Evolutionary conservation across 2,113 vertebrate genomes (phyloP), one percentile per base, ranked within the genome.

Genomic region (Macrotus californicus): DNA sequence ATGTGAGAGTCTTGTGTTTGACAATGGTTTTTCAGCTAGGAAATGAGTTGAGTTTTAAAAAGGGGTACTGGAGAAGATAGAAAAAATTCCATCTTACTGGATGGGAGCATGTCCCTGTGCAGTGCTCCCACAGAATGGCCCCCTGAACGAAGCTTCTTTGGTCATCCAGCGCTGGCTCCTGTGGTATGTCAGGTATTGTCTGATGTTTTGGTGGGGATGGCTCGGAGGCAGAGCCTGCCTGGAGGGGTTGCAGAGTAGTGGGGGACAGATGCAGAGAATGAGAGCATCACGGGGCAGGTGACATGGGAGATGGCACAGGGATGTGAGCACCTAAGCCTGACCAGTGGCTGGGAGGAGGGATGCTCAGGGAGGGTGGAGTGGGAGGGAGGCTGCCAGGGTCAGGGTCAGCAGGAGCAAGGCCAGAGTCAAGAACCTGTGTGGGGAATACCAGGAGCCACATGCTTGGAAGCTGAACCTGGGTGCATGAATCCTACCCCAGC

Each of bases 141-240:
- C 64, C 31, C 64, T 15, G 24, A 5, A 64, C 26, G 15, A 64
- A 64, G 64, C 64, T 66, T 5, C 72, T 31, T 9, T 46, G 61
- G 36, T 69, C 12, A 7, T 61, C 26, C 5, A 39, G 48, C 0
- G 8, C 26, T 0, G 61, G 22, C 8, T 21, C 18, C 64, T 26
- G 4, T 29, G 29, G 0, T 2, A 6, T 34, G 39, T 12, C 16
- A 52, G 34, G 18, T 31, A 6, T 24, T 0, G 4, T 14, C 31
- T 31, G 79, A 39, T 34, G 5, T 31, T 29, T 9, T 7, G 50
- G 19, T 22, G 52, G 22, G 34, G 34, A 5, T 6, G 26, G 43
- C 59, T 22, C 52, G 39, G 24, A 14, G 16, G 19, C 19, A 52
- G 3, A 1, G 22, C n/a, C 31, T 46, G 22, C 41, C 16, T 15